Percentiles rank a stretch among this genome's conserved stretches.
Evolutionary conservation across 2,113 vertebrate genomes (phyloP).

Genomic region (Muntiacus reevesi): DNA sequence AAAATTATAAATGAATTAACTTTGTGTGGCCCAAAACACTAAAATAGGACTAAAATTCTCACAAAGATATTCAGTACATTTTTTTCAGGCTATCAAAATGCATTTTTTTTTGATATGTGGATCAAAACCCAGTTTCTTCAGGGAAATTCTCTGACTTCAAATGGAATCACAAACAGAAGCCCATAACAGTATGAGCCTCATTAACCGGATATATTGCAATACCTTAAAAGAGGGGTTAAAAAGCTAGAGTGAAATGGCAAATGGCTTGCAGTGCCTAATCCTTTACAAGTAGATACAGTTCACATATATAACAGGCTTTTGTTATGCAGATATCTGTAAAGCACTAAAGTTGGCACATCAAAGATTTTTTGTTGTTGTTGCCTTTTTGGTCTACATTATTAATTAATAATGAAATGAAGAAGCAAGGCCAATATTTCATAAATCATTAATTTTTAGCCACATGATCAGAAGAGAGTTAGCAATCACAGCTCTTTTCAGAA

Average conservation of each 20-base stretch:
- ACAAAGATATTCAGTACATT: neutral
- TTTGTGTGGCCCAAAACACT: neutral
- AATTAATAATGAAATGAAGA: slow-evolving; percentile 24
- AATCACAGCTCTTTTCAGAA: neutral
- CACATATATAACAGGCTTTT: neutral
- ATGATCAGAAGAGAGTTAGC: neutral
- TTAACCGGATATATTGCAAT: neutral
- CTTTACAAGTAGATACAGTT: neutral
- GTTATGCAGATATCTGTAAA: neutral
- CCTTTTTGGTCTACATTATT: neutral
- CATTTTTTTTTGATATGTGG: neutral
- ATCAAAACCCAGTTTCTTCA: neutral
- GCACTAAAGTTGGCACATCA: neutral
- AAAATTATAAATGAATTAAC: neutral
- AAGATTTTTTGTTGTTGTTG: neutral
- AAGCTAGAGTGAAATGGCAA: neutral
- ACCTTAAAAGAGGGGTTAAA: neutral
- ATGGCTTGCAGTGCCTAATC: neutral
- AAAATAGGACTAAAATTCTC: neutral
- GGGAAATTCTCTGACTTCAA: neutral
- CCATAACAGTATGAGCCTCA: neutral
- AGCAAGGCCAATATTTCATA: neutral
- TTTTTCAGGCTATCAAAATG: neutral
- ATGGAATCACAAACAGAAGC: neutral
- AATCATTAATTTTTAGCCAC: slow-evolving; percentile 18